Conservation (phyloP, 2,113 vertebrate species). For the Crotalus helleri region DNA sequence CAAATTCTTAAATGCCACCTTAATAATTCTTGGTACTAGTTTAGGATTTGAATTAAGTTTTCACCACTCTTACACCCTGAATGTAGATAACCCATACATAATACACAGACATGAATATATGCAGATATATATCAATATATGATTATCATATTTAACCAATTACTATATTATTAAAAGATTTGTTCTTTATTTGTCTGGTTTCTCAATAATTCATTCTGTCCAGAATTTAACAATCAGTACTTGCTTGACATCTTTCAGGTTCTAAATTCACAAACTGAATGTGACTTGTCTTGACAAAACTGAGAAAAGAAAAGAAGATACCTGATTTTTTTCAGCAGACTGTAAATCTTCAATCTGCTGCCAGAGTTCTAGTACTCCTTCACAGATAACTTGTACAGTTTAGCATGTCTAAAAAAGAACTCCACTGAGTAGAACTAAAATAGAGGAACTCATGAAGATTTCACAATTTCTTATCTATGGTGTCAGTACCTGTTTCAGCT, state of each 20-base stretch:
- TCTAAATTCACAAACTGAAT: background rate
- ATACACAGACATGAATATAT: background rate
- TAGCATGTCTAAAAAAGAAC: background rate
- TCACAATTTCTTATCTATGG: background rate
- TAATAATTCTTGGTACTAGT: background rate
- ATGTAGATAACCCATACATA: background rate
- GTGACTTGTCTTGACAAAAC: background rate
- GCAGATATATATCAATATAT: background rate
- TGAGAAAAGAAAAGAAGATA: background rate
- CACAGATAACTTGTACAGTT: background rate
- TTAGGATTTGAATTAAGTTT: background rate
- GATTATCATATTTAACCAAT: background rate
- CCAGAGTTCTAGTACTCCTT: background rate
- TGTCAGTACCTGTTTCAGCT: conserved; percentile 70
- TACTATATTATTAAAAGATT: background rate
- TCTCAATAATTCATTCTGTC: background rate
- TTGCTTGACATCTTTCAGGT: too few relatives aligned
- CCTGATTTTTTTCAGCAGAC: background rate
- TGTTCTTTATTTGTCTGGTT: background rate
- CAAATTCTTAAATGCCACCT: background rate
- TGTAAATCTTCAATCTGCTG: background rate
- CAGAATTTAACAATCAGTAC: background rate
- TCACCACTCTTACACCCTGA: background rate
- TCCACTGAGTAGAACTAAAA: background rate
- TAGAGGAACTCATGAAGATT: background rate